Base-by-base conservation (phyloP, 2,797 vertebrate species). In the Acanthurus lineatus region DNA sequence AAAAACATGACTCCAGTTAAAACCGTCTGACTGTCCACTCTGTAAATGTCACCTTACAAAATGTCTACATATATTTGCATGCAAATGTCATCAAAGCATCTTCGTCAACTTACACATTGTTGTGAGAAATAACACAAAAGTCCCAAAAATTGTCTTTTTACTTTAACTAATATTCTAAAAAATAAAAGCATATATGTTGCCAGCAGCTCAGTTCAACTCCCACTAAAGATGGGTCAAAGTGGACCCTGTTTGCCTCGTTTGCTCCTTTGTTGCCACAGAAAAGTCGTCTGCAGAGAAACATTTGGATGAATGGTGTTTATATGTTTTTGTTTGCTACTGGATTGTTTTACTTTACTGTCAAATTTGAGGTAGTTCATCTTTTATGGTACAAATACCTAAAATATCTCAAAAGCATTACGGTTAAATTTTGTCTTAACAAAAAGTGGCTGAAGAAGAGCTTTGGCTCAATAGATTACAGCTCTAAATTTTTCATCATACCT, bases 1-100 rank as follows among this genome's bases (percentile, higher is more conserved):
- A 42, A 61, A 14, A 15, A 35, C 3, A 73, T 35, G 16, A 54
- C 65, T 62, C 19, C 20, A 67, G 52, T 28, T 25, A n/a, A 73
- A 10, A 48, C 25, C 4, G 22, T 48, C 9, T 28, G 12, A 14
- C 47, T 15, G 40, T 48, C 51, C 20, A 57, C 53, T 25, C 58
- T 60, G 3, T 44, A 67, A 69, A 80, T 47, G 45, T 70, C 67
- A 69, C 68, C 16, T 51, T 14, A 19, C 16, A 12, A 68, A 73
- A 80, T 64, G 49, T 72, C 44, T 54, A 42, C 15, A 19, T 73
- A 59, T 73, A 66, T 73, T 63, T 85, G 89, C 90, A 92, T 91
- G 89, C 76, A 81, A 73, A 79, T 70, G 16, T 84, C 73, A 59
- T 77, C 69, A 68, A 73, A 81, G 60, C 61, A 60, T 69, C 49